Base-by-base conservation (phyloP, 2,113 vertebrate species). In the Uria aalge region DNA sequence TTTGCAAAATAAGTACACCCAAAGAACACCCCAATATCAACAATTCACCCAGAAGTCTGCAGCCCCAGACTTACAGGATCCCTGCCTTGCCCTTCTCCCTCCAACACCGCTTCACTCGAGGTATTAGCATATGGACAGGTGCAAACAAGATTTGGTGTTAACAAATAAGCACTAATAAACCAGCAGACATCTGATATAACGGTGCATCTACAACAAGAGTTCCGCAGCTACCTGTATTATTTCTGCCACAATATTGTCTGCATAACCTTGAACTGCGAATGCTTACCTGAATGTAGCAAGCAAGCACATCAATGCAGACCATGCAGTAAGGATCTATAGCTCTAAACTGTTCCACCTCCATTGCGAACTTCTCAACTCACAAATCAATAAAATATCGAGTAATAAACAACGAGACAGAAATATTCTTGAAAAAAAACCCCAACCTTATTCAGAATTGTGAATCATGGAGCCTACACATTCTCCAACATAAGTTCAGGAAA, bases 401-500 rank as follows among this genome's bases (percentile, higher is more conserved):
- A 90, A 92, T 13, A 88, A 88, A 80, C 91, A 87, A 80, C 20
- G 3, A 80, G 41, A 41, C 85, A 90, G 41, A 86, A 92, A 93
- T 57, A 57, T 15, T 90, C 34, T 34, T 40, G 6, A 11, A 41
- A 30, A 67, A 55, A 41, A n/a, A 57, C 5, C 12, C 55, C 48
- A 32, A 13, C 12, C 40, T 78, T 14, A 29, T 19, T 73, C 45
- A 82, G 66, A 90, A 68, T 4, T 68, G 73, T 6, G 66, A 91
- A 59, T 79, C 5, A 2, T 32, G 48, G 40, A 88, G 77, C 85
- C 86, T 68, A 53, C 74, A 29, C 34, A 2, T 82, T 79, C 93
- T 66, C 87, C 81, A 90, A 82, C 53, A 1, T 8, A 91, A 91
- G 81, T 91, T 95, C 81, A 82, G 85, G 74, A 96, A 97, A 95